A percentile compares a stretch with the other conserved stretches of the same genome.
phyloP scores from a whole-genome alignment of 2,888 invertebrate genomes.

The Sarcophaga subvicina region DNA sequence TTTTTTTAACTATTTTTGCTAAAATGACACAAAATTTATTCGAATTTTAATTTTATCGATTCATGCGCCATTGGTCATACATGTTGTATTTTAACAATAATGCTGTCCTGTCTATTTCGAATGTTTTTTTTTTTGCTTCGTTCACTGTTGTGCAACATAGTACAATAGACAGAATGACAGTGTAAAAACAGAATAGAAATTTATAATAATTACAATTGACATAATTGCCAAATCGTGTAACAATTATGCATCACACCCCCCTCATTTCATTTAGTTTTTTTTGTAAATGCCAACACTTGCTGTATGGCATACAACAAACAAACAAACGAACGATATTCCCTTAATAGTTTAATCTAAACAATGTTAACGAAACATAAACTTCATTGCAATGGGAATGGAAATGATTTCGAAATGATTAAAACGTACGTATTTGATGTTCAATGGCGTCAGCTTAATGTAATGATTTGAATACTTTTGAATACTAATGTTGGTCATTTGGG shows the following conservation, averaged over 20 bases:
- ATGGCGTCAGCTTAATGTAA: slow-evolving; percentile 56
- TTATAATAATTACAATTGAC: slow-evolving; percentile 57
- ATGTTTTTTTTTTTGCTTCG: not conserved
- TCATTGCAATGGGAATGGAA: slow-evolving; percentile 20
- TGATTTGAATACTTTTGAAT: slow-evolving; percentile 51
- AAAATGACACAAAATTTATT: slow-evolving; percentile 38
- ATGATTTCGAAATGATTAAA: slow-evolving; percentile 41
- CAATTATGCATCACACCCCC: slow-evolving; percentile 32
- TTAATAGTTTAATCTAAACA: slow-evolving; percentile 38
- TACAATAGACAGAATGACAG: too few species aligned
- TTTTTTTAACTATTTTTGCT: not conserved
- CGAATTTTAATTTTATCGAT: slow-evolving; percentile 26
- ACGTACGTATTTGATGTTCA: slow-evolving; percentile 35
- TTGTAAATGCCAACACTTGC: not conserved
- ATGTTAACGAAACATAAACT: slow-evolving; percentile 54
- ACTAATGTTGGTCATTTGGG: slow-evolving; percentile 24
- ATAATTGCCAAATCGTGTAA: slow-evolving; percentile 63
- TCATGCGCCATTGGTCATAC: slow-evolving; percentile 47
- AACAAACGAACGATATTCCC: not conserved
- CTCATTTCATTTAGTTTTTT: not conserved
- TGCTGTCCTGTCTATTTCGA: not conserved
- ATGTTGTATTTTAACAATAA: slow-evolving; percentile 21
- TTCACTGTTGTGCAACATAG: not conserved
- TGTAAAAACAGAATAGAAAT: not conserved
- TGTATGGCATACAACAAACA: not conserved